These are phyloP conservation scores for Terrapene triunguis DNA, from an alignment of 2,113 vertebrate genomes.

Conservation along the genomic window DNA sequence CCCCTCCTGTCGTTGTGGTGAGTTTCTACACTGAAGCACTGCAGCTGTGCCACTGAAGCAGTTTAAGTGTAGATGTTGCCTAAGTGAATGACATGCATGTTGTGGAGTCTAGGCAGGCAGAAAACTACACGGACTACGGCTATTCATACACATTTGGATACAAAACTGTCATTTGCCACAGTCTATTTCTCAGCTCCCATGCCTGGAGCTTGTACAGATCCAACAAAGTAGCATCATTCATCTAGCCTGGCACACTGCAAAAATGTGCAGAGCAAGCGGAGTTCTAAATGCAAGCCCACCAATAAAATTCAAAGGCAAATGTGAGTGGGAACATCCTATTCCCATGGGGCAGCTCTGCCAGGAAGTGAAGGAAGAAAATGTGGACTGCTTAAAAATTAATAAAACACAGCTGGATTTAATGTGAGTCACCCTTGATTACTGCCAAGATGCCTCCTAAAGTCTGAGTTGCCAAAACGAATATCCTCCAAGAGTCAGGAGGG, in stretches of 20 bases:
- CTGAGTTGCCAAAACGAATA: slow-evolving; percentile 46
- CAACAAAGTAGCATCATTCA: neutral
- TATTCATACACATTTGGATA: neutral
- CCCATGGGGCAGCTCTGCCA: slow-evolving; percentile 51
- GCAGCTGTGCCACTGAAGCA: neutral
- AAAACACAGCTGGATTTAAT: slow-evolving; percentile 35
- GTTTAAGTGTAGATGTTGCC: neutral
- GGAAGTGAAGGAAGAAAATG: slow-evolving; percentile 18
- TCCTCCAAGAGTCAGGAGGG: slow-evolving; percentile 35
- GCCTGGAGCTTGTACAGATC: neutral
- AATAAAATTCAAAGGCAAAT: neutral
- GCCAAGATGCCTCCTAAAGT: slow-evolving; percentile 41
- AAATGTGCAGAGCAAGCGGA: neutral
- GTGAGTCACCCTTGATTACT: slow-evolving; percentile 45
- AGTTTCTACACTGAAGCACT: too few species aligned
- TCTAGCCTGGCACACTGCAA: neutral
- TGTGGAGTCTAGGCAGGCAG: neutral
- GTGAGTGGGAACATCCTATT: slow-evolving; percentile 2
- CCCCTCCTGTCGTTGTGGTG: too few species aligned
- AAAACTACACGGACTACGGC: neutral
- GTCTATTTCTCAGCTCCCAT: neutral
- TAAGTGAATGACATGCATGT: neutral
- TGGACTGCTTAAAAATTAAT: neutral
- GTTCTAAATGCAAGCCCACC: neutral
- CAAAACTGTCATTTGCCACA: neutral